These are phyloP conservation scores for Allygus modestus DNA, from an alignment of 2,888 invertebrate species.

Conservation along the genomic window DNA sequence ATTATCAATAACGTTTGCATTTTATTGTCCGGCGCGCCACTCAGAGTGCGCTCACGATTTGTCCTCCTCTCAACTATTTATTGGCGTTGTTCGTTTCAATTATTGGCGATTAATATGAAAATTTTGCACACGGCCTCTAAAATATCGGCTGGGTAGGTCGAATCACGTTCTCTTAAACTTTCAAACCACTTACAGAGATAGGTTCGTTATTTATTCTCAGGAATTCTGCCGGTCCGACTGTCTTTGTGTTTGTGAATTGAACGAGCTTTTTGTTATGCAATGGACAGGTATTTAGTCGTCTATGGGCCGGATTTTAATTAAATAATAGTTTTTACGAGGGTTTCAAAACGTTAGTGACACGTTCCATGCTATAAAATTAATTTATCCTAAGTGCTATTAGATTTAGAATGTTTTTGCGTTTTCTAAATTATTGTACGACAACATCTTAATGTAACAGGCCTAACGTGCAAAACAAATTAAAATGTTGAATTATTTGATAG, in stretches of 20 bases:
- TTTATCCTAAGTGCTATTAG: too few relatives aligned
- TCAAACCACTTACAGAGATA: constrained; percentile 47
- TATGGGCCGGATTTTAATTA: not conserved
- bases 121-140: constrained; percentile 38
- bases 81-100: constrained; percentile 53
- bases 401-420: too few relatives aligned
- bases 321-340: not conserved
- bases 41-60: constrained; percentile 48
- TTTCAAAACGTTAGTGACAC: too few relatives aligned
- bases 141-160: constrained; percentile 51
- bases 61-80: constrained; percentile 53
- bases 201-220: constrained; percentile 41
- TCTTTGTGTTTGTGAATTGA: not conserved
- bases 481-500: too few relatives aligned
- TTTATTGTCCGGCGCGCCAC: constrained; percentile 42
- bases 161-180: constrained; percentile 44
- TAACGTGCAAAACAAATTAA: too few relatives aligned
- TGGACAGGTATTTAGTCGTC: not conserved
- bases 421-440: too few relatives aligned
- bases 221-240: constrained; percentile 11
- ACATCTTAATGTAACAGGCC: too few relatives aligned
- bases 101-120: constrained; percentile 58
- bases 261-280: constrained; percentile 25
- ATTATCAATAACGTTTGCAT: constrained; percentile 54
- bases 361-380: too few relatives aligned